phyloP scores from a whole-genome alignment of 2,797 vertebrate species.

The Spheniscus humboldti region DNA sequence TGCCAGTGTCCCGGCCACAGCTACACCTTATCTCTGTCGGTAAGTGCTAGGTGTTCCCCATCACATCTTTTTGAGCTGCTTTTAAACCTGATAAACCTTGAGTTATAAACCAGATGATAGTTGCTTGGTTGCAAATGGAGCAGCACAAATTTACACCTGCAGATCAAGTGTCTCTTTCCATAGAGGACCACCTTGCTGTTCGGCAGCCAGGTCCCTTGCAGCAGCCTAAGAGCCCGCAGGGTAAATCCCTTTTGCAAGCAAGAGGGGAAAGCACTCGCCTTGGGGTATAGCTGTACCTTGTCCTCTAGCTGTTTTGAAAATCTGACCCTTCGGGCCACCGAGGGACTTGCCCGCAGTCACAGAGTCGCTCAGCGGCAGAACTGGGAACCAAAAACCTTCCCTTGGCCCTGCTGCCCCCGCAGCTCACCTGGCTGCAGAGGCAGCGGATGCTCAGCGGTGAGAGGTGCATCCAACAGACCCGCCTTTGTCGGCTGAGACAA shows the following conservation, averaged over 20 bases:
- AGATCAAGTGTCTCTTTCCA: background rate
- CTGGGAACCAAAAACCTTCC: background rate
- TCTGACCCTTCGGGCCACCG: accelerated
- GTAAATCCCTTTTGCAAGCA: background rate
- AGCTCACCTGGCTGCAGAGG: slow-evolving; percentile 38
- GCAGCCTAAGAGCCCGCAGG: background rate
- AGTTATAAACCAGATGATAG: background rate
- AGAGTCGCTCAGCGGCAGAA: background rate
- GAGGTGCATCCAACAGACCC: slow-evolving; percentile 47
- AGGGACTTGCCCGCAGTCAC: background rate
- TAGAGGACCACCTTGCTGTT: background rate
- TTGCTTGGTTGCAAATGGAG: background rate
- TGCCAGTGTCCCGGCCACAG: background rate
- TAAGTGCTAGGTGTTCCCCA: background rate
- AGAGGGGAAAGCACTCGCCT: background rate
- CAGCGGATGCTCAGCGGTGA: background rate
- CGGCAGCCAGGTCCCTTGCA: background rate
- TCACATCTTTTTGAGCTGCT: background rate
- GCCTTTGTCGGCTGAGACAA: slow-evolving; percentile 56
- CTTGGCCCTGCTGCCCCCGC: background rate
- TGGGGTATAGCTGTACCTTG: background rate
- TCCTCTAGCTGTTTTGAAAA: background rate
- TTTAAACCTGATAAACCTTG: background rate
- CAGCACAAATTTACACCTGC: background rate
- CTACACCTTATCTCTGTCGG: background rate